Percentiles rank a stretch among this genome's conserved stretches.
Conservation (phyloP, 2,888 invertebrate genomes). For the Melieria picta region DNA sequence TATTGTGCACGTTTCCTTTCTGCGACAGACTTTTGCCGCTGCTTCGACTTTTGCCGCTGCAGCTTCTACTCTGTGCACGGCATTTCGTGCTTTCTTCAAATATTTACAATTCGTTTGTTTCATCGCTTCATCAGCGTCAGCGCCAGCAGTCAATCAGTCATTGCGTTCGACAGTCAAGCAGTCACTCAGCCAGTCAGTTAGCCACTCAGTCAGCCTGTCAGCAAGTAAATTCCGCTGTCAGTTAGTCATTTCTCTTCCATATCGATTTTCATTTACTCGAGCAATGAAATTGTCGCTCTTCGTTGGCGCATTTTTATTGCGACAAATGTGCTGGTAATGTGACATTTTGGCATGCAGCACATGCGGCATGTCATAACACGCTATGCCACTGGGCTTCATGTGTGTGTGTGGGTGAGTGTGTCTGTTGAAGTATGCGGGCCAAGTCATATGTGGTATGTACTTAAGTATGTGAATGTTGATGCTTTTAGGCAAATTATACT, state of each 20-base stretch:
- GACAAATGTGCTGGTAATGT: conserved; percentile 17
- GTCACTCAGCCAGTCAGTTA: conserved; percentile 3
- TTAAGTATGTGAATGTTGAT: not conserved
- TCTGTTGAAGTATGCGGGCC: not conserved
- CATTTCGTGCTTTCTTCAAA: conserved; percentile 4
- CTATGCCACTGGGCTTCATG: not conserved
- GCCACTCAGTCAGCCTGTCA: no score
- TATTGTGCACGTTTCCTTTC: not conserved
- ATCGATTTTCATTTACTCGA: no score
- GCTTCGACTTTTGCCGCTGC: not conserved
- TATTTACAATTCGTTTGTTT: conserved; percentile 18
- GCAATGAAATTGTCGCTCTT: no score
- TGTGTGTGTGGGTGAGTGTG: not conserved
- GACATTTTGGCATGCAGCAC: conserved; percentile 5
- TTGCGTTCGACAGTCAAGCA: not conserved
- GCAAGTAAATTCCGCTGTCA: no score
- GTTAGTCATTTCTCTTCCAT: no score
- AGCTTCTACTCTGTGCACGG: not conserved
- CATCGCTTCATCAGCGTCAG: not conserved
- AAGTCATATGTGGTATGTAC: no score
- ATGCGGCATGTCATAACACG: conserved; percentile 9
- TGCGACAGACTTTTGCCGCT: not conserved
- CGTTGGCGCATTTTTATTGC: conserved; percentile 15
- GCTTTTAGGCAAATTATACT: conserved; percentile 15
- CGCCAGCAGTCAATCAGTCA: not conserved